phyloP scores from a whole-genome alignment of 2,113 vertebrate genomes.

The Orycteropus afer region DNA sequence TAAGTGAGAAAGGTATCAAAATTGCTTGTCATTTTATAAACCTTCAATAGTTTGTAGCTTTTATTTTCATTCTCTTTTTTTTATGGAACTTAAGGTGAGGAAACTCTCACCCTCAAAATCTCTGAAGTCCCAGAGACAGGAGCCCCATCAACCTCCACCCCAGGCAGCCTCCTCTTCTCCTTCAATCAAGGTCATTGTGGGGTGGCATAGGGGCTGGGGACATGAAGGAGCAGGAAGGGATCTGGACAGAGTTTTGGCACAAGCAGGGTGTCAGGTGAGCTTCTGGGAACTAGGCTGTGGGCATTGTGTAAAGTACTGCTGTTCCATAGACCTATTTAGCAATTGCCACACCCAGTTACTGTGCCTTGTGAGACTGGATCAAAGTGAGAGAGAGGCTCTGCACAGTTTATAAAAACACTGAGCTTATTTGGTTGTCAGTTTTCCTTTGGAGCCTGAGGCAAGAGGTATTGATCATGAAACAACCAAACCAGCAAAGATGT shows the following conservation, averaged over 20 bases:
- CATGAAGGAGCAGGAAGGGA: neutral
- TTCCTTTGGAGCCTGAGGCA: conserved; percentile 69
- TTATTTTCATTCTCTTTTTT: neutral
- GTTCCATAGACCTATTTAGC: conserved; percentile 69
- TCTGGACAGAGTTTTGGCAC: conserved; percentile 35
- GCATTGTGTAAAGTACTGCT: conserved; percentile 64
- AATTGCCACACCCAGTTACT: conserved; percentile 70
- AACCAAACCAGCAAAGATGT: conserved; percentile 75
- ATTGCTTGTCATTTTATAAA: neutral
- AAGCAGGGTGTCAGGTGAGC: neutral
- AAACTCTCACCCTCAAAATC: neutral
- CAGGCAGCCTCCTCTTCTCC: neutral
- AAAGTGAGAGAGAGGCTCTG: conserved; percentile 80
- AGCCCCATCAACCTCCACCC: too few relatives aligned
- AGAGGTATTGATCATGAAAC: conserved; percentile 81
- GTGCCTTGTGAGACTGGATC: conserved; percentile 79
- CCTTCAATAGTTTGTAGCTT: neutral
- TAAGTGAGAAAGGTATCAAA: neutral
- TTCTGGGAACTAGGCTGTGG: conserved; percentile 69
- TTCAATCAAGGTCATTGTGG: conserved; percentile 60
- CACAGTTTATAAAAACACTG: conserved; percentile 81
- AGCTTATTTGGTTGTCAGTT: conserved; percentile 73
- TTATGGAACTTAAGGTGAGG: neutral
- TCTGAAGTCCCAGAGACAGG: neutral
- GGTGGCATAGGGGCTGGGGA: neutral